Evolutionary conservation across 1,140 invertebrate species (phyloP), one percentile per base, ranked within the genome.

Genomic region (Drosophila miranda): DNA sequence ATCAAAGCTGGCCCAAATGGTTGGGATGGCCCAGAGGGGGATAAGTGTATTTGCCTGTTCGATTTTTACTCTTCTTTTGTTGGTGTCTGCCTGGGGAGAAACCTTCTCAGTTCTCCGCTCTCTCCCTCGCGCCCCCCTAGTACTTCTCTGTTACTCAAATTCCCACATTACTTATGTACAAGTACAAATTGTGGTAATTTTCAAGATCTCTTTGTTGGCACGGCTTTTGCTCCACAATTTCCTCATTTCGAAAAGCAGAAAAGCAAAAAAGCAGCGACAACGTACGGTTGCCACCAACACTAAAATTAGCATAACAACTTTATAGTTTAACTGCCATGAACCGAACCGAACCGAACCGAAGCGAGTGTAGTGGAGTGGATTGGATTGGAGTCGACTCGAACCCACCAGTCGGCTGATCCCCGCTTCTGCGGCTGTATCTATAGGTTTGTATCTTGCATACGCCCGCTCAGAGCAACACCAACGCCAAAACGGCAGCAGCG

Each of bases 291-390:
- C 72, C 79, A 75, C 75, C 82, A 86, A 83, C 84, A 88, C 83
- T 82, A 81, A 90, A 90, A 90, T 90, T 90, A 90, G 89, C 89
- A 90, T 90, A 90, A 90, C 89, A 90, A 90, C 89, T 90, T 90
- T 90, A 90, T 90, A 90, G 89, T 90, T 90, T 90, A 90, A 90
- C 89, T 84, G 78, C 88, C 66, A 64, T 62, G 57, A 50, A 43
- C 54, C 28, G 61, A 50, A 41, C 56, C 43, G 46, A 52, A 38
- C 43, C 56, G 56, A 42, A 46, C 58, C 60, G 52, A 68, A 66
- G 16, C 63, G 13, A 28, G 63, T 49, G 23, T 11, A 19, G 43
- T 19, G n/a, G 19, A 7, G 21, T n/a, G 51, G 21, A 13, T 38
- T 14, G 42, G 8, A 45, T 13, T 38, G 34, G 34, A 13, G 34